phyloP scores from a whole-genome alignment of 2,888 invertebrate species.

The Chouioia cunea region DNA sequence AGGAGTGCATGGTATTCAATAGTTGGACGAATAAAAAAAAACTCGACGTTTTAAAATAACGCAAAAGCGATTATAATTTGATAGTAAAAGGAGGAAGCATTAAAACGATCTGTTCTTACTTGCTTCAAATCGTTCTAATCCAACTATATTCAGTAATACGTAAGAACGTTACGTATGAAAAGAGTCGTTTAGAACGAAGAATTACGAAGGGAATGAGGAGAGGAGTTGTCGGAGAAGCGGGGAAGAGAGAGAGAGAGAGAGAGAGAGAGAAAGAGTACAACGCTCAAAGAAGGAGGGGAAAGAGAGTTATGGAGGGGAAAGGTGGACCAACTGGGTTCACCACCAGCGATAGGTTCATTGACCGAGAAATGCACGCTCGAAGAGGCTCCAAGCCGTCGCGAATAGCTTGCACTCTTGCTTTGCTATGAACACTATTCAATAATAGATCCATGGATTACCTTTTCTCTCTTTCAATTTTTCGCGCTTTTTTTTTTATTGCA shows the following conservation, averaged over 20 bases:
- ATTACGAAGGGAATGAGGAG: slow-evolving; percentile 35
- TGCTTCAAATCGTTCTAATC: no score
- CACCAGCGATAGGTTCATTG: slow-evolving; percentile 67
- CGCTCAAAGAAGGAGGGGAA: slow-evolving; percentile 34
- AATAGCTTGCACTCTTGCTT: slow-evolving; percentile 41
- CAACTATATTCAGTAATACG: slow-evolving; percentile 4
- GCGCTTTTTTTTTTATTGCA: no score
- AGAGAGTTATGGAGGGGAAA: slow-evolving; percentile 52
- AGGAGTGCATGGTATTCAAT: no score
- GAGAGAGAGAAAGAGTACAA: slow-evolving; percentile 24
- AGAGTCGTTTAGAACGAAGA: slow-evolving; percentile 23
- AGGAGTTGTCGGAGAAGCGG: slow-evolving; percentile 12
- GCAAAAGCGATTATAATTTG: no score
- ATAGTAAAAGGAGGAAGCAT: no score
- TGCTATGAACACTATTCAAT: slow-evolving; percentile 23
- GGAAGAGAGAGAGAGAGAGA: slow-evolving; percentile 33
- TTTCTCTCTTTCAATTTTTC: no score
- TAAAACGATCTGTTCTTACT: no score
- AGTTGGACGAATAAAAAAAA: no score
- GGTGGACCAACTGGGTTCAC: slow-evolving; percentile 69
- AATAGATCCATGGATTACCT: not conserved
- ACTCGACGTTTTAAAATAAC: no score
- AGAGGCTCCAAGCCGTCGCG: slow-evolving; percentile 54
- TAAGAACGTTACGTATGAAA: slow-evolving; percentile 44
- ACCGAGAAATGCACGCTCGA: slow-evolving; percentile 62